phyloP scores from a whole-genome alignment of 2,888 invertebrate genomes.

The Ditula angustiorana region DNA sequence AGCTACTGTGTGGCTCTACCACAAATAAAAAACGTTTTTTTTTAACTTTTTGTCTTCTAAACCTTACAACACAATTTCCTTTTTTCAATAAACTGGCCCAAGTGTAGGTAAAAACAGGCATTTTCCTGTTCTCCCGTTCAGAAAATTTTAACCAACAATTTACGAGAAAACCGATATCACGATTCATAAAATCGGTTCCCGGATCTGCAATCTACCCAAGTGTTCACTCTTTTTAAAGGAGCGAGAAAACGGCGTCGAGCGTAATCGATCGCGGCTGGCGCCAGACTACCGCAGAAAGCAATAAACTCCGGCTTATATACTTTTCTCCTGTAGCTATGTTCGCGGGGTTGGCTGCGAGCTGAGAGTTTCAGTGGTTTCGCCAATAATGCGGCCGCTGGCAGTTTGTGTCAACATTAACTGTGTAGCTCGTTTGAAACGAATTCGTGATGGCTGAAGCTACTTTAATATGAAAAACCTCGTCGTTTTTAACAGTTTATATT shows the following conservation, averaged over 20 bases:
- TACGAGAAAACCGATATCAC: neutral
- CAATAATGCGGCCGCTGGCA: neutral
- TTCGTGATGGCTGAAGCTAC: neutral
- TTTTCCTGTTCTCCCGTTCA: neutral
- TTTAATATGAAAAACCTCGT: neutral
- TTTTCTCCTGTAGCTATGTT: neutral
- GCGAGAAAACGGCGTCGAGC: conserved; percentile 4
- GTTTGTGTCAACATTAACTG: neutral
- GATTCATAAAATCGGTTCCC: conserved; percentile 7
- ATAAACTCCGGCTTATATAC: conserved; percentile 15
- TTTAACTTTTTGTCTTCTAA: no score
- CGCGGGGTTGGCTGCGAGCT: neutral
- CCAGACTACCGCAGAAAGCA: conserved; percentile 13
- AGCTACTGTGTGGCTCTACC: no score
- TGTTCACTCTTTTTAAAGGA: conserved; percentile 16
- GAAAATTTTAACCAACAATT: neutral
- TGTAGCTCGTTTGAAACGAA: neutral
- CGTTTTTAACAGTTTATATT: no score
- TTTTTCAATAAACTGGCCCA: no score
- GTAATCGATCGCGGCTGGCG: conserved; percentile 29
- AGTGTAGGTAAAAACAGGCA: no score
- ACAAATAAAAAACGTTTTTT: no score
- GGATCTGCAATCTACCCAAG: conserved; percentile 6
- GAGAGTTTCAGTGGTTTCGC: neutral
- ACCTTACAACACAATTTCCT: no score